These are phyloP conservation scores for Zootermopsis nevadensis DNA, from an alignment of 2,888 invertebrate species.

Conservation along the genomic window DNA sequence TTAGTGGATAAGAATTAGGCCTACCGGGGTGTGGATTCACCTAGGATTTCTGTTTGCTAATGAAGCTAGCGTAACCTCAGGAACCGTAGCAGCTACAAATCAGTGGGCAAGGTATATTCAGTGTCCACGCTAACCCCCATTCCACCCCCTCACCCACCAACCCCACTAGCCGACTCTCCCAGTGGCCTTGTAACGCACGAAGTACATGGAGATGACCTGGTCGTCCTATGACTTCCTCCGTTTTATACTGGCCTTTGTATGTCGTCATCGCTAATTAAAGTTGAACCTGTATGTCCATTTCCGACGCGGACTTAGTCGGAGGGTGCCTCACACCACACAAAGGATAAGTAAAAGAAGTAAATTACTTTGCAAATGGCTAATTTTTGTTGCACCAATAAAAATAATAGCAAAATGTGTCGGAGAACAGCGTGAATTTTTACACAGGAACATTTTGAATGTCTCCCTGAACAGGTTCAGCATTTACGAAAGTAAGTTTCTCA, in stretches of 20 bases:
- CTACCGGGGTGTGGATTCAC: not conserved
- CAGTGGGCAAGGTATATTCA: slow-evolving; percentile 4
- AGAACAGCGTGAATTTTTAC: too few relatives aligned
- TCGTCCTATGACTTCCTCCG: slow-evolving; percentile 3
- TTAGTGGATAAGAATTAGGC: too few relatives aligned
- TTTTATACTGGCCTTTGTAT: slow-evolving; percentile 10
- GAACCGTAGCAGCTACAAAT: not conserved
- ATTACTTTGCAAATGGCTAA: too few relatives aligned
- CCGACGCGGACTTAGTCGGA: not conserved
- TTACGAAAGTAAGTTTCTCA: too few relatives aligned
- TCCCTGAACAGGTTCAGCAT: too few relatives aligned
- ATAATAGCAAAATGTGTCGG: too few relatives aligned
- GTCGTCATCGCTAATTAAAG: not conserved
- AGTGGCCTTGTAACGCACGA: slow-evolving; percentile 11
- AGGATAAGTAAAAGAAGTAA: not conserved
- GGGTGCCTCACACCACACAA: not conserved
- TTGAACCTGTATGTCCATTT: not conserved
- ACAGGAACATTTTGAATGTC: too few relatives aligned
- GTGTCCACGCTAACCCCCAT: not conserved
- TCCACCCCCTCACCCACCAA: not conserved
- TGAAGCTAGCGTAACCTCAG: not conserved
- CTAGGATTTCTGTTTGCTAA: slow-evolving; percentile 1
- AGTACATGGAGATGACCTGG: not conserved
- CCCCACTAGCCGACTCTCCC: not conserved
- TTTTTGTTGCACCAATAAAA: too few relatives aligned